Evolutionary conservation across 2,888 invertebrate species (phyloP), one percentile per base, ranked within the genome.

Genomic region (Drosophila mimica): DNA sequence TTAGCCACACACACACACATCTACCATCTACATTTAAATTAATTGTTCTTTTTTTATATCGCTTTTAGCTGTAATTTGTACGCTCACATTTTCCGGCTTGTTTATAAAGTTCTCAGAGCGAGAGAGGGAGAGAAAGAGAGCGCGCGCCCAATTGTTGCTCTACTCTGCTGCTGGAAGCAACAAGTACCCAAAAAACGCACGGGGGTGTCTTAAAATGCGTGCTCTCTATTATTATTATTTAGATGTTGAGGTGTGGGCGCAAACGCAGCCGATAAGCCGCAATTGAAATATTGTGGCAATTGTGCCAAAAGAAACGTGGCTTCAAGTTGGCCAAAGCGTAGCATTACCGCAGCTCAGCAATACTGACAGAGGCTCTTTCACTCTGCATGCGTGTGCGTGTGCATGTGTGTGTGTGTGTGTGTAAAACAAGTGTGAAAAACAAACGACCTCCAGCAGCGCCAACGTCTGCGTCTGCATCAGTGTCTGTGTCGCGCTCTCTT

Each of bases 381-480:
- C 49, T 57, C 58, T 79, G 51, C 7, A 52, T 51, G 63, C 33
- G 56, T 56, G 31, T 36, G n/a, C 25, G 34, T 31, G 48, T 52
- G 48, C 43, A 7, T 15, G 31, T 36, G 53, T 59, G 48, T 60
- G 60, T 53, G 52, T 36, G 53, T 67, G 48, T 74, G 76, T 78
- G 75, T 88, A 69, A 66, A 84, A 75, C 89, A 89, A 90, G 90
- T 89, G 90, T 88, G 85, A 88, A 87, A 79, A 89, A 82, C 82
- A 80, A 83, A 80, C 89, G 87, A 87, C 87, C 90, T 88, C 84
- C 84, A 84, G 88, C 88, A 49, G 83, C 71, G 83, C 72, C 72
- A 28, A 67, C 64, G 65, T 79, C 83, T 70, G 71, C 68, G 65
- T 79, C 83, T 66, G 70, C 71, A 73, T 58, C 63, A 69, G 76